A percentile compares a stretch with the other conserved stretches of the same genome.
Evolutionary conservation across 2,113 vertebrate genomes (phyloP).

Genomic region (Axis porcinus): DNA sequence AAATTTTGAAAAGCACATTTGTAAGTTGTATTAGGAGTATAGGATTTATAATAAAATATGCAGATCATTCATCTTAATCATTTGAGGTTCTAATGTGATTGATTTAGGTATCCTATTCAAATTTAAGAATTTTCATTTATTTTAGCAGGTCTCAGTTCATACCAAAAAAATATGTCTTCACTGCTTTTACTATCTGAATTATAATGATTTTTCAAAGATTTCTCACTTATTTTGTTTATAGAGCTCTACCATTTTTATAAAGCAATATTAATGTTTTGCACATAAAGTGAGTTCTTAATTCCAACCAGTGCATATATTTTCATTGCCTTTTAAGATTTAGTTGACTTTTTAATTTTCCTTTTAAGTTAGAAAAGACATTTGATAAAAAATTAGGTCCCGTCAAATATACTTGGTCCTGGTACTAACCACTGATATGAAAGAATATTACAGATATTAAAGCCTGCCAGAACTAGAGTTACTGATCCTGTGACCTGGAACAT

Average conservation of each 20-base stretch:
- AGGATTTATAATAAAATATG: slow-evolving; percentile 12
- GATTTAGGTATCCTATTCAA: not conserved
- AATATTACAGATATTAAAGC: not conserved
- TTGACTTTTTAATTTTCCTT: not conserved
- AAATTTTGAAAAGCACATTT: not conserved
- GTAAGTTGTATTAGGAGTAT: not conserved
- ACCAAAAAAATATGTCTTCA: not conserved
- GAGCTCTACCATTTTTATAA: not conserved
- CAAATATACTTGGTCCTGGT: not conserved
- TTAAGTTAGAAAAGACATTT: not conserved
- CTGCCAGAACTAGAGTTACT: not conserved
- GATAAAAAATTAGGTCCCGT: not conserved
- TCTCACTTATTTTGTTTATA: not conserved
- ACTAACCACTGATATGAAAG: not conserved
- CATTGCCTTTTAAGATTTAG: not conserved
- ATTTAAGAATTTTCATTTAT: not conserved
- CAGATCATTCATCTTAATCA: not conserved
- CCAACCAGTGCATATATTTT: not conserved
- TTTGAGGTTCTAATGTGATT: not conserved
- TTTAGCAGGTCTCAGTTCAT: not conserved
- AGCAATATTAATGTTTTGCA: not conserved
- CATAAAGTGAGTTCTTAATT: not conserved
- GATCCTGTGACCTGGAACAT: not conserved
- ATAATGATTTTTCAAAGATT: not conserved
- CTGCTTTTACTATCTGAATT: not conserved